Percentiles rank a stretch among this genome's conserved stretches.
Evolutionary conservation across 2,888 invertebrate genomes (phyloP).

Genomic region (Ochropleura leucogaster): DNA sequence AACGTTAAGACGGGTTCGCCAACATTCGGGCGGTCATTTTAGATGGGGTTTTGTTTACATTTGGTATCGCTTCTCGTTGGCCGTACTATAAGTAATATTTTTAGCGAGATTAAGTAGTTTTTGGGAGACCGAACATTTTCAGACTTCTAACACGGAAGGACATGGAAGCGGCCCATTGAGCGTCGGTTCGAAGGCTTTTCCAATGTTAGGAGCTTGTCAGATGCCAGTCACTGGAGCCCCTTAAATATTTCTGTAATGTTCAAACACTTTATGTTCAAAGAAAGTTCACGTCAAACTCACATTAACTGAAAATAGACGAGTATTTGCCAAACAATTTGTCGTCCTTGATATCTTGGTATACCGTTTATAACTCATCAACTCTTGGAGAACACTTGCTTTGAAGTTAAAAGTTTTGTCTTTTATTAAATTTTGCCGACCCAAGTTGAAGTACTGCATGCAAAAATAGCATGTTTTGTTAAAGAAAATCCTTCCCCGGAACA

Average conservation of each 20-base stretch:
- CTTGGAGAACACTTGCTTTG: slow-evolving; percentile 13
- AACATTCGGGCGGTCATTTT: too few relatives aligned
- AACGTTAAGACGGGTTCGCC: too few relatives aligned
- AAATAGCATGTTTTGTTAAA: slow-evolving; percentile 30
- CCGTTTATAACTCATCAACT: slow-evolving; percentile 8
- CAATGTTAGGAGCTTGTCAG: slow-evolving; percentile 22
- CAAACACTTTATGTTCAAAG: slow-evolving; percentile 17
- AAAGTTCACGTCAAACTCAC: slow-evolving; percentile 16
- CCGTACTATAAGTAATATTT: neutral
- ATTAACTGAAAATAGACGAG: slow-evolving; percentile 8
- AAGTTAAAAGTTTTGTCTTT: slow-evolving; percentile 24
- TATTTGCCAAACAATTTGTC: slow-evolving; percentile 4
- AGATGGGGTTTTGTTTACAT: too few relatives aligned
- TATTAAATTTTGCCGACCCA: slow-evolving; percentile 11
- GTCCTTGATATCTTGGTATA: slow-evolving; percentile 1
- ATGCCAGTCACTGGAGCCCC: slow-evolving; percentile 19
- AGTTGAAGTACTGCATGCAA: slow-evolving; percentile 26
- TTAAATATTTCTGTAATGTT: slow-evolving; percentile 13
- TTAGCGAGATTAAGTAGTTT: neutral
- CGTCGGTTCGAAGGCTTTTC: neutral
- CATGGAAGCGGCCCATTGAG: neutral
- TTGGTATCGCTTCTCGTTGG: too few relatives aligned
- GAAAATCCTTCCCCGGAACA: slow-evolving; percentile 34
- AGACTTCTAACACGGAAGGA: neutral
- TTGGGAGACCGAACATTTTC: neutral